A percentile compares a stretch with the other conserved stretches of the same genome.
phyloP scores from a whole-genome alignment of 2,888 invertebrate genomes.

The Dioctria rufipes region DNA sequence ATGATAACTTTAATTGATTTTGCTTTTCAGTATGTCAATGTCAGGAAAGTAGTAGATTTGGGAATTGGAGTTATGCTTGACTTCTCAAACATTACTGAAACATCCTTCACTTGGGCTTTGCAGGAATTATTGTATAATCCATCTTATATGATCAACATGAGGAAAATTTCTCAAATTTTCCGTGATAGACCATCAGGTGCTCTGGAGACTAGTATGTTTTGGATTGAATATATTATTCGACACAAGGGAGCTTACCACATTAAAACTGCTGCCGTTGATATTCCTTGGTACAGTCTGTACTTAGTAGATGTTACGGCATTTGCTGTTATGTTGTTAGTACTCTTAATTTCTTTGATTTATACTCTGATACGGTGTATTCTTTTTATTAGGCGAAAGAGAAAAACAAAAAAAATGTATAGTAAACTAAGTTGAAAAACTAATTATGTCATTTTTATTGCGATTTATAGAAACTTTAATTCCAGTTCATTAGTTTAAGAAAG shows the following conservation, averaged over 20 bases:
- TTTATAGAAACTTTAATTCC: too few relatives aligned
- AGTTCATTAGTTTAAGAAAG: too few relatives aligned
- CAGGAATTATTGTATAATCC: constrained; percentile 66
- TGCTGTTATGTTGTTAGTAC: constrained; percentile 62
- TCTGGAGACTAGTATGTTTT: constrained; percentile 69
- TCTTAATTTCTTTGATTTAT: constrained; percentile 12
- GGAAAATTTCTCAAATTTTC: constrained; percentile 67
- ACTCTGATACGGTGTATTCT: not conserved
- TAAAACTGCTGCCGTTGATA: constrained; percentile 65
- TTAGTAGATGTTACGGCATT: constrained; percentile 70
- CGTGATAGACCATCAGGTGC: constrained; percentile 69
- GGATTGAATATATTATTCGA: constrained; percentile 70
- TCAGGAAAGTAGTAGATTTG: constrained; percentile 64
- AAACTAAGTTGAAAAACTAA: constrained; percentile 14
- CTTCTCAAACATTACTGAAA: constrained; percentile 66
- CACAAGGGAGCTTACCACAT: constrained; percentile 68
- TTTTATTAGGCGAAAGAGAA: constrained; percentile 1
- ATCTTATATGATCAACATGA: constrained; percentile 66
- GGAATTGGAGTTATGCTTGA: constrained; percentile 67
- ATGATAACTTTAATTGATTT: not conserved
- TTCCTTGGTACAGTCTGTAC: constrained; percentile 67
- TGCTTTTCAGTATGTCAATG: constrained; percentile 64
- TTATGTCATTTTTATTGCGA: too few relatives aligned
- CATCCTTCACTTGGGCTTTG: constrained; percentile 67
- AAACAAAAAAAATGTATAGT: constrained; percentile 13